A percentile compares a stretch with the other conserved stretches of the same genome.
Conservation (phyloP, 2,888 invertebrate genomes). For the Rhagium mordax region DNA sequence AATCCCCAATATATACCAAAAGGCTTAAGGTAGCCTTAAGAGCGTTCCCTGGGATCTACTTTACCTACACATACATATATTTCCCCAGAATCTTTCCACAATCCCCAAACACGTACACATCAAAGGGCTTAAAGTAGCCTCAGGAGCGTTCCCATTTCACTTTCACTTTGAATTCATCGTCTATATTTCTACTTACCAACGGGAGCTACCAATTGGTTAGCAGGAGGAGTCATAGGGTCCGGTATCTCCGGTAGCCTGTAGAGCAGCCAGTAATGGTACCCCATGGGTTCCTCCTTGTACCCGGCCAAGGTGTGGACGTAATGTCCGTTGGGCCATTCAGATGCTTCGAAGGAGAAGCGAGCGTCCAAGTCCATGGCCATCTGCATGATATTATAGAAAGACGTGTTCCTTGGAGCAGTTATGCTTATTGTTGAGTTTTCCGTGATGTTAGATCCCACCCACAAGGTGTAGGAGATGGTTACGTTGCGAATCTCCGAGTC, state of each 20-base stretch:
- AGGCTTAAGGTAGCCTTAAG: no score
- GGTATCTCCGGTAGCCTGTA: constrained; percentile 87
- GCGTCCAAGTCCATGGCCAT: constrained; percentile 87
- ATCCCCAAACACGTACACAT: not conserved
- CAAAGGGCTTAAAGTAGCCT: no score
- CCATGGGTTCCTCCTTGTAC: constrained; percentile 85
- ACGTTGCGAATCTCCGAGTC: constrained; percentile 80
- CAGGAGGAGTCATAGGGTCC: constrained; percentile 86
- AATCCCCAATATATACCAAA: no score
- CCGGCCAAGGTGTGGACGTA: constrained; percentile 91
- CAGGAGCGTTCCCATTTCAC: not conserved
- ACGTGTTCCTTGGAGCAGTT: constrained; percentile 81
- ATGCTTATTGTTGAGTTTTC: constrained; percentile 85
- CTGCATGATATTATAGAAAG: constrained; percentile 80
- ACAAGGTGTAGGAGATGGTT: constrained; percentile 87
- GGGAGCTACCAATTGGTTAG: constrained; percentile 89
- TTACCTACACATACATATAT: no score
- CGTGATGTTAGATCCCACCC: constrained; percentile 90
- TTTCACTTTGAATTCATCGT: constrained; percentile 5
- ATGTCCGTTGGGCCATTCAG: constrained; percentile 94
- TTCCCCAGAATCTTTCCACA: not conserved
- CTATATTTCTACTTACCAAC: constrained; percentile 77
- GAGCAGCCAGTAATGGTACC: constrained; percentile 92
- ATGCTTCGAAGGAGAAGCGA: constrained; percentile 75
- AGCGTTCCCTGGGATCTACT: no score